Conservation (phyloP, 2,113 vertebrate genomes). For the Tenebrosternarchus preto region DNA sequence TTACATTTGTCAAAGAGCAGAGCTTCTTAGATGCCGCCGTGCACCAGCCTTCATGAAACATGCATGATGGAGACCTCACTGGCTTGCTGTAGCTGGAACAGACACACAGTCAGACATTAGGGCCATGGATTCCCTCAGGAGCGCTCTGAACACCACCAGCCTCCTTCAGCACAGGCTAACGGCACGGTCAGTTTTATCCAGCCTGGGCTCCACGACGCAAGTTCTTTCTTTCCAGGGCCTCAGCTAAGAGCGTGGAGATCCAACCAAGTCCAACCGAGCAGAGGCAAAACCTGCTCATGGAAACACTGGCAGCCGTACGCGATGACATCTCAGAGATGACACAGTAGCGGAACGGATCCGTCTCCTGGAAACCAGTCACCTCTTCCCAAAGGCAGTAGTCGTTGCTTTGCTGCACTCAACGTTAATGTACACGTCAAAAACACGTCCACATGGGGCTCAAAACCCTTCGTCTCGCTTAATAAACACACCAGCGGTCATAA, state of each 20-base stretch:
- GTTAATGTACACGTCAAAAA: background rate
- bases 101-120: slow-evolving; percentile 51
- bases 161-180: slow-evolving; percentile 4
- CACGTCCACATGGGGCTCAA: background rate
- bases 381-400: slow-evolving; percentile 20
- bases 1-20: slow-evolving; percentile 46
- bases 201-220: background rate
- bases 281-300: background rate
- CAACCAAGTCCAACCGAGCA: background rate
- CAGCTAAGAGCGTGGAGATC: too few species aligned
- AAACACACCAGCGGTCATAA: background rate
- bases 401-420: too few species aligned
- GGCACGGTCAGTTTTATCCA: slow-evolving; percentile 10
- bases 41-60: slow-evolving; percentile 44
- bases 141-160: slow-evolving; percentile 36
- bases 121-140: slow-evolving; percentile 47
- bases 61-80: slow-evolving; percentile 37
- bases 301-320: slow-evolving; percentile 18
- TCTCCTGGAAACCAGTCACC: slow-evolving; percentile 33
- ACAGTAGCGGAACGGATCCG: slow-evolving; percentile 8
- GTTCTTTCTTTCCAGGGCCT: background rate
- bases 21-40: background rate
- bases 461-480: too few species aligned
- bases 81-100: slow-evolving; percentile 28
- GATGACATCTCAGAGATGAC: slow-evolving; percentile 24